Conservation (phyloP, 2,797 vertebrate genomes). For the Distichodus sexfasciatus region DNA sequence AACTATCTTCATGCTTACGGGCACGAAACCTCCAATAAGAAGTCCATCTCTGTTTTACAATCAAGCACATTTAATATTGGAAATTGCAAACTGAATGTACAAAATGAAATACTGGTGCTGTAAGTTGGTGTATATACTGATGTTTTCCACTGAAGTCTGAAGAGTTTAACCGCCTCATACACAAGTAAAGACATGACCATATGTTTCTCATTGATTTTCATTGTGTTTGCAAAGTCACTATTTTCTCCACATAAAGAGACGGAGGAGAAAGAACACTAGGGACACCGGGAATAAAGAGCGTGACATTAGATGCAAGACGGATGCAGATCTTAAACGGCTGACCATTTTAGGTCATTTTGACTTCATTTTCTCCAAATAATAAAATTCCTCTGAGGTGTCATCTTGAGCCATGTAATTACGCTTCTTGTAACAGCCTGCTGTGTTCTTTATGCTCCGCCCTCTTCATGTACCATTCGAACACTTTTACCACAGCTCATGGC, state of each 20-base stretch:
- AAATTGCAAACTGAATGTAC: conserved; percentile 23
- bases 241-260: conserved; percentile 25
- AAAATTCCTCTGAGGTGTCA: conserved; percentile 18
- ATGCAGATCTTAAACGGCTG: neutral
- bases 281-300: conserved; percentile 25
- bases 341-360: conserved; percentile 7
- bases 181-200: conserved; percentile 34
- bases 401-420: conserved; percentile 34
- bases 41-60: conserved; percentile 25
- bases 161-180: conserved; percentile 37
- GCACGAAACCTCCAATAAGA: conserved; percentile 27
- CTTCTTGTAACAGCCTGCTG: conserved; percentile 35
- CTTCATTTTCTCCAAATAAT: conserved; percentile 25
- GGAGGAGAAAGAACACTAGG: neutral
- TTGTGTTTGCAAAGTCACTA: conserved; percentile 24
- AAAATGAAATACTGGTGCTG: conserved; percentile 20
- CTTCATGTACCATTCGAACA: conserved; percentile 39
- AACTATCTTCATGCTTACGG: too few relatives aligned
- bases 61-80: conserved; percentile 29
- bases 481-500: conserved; percentile 18
- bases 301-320: conserved; percentile 2
- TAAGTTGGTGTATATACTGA: conserved; percentile 22
- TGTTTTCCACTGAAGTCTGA: conserved; percentile 29
- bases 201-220: conserved; percentile 40
- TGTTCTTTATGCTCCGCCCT: conserved; percentile 33